Evolutionary conservation across 2,888 invertebrate species (phyloP), one percentile per base, ranked within the genome.

Genomic region (Epinotia demarniana): DNA sequence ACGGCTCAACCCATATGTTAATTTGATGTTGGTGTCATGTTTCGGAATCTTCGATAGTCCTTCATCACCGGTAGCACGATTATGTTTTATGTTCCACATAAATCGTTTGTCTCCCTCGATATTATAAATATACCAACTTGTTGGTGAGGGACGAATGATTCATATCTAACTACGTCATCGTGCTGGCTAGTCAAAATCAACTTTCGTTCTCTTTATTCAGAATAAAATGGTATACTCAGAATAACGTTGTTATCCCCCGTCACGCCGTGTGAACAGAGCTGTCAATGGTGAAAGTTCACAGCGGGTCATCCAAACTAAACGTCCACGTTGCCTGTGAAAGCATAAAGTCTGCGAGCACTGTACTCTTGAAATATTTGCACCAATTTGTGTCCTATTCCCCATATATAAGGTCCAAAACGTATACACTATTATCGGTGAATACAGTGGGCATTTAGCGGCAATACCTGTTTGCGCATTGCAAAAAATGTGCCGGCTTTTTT

Each of bases 211-310:
- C 43, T 23, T 39, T 39, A 23, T 12, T 33, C 33, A 66, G 23
- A 53, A 33, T 19, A 69, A 57, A 74, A 49, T 55, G 46, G 23
- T 18, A 57, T 18, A 57, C 23, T 33, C 4, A 33, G 33, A 39
- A 63, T 39, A 66, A 64, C 66, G 60, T 61, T 71, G 9, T 13
- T 27, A 60, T 75, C 70, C 61, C 1, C 19, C 70, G 75, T 53
- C 68, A 70, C 27, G 70, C 57, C 70, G 49, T 64, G 76, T 16
- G 72, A 71, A 75, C 55, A n/a, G 27, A 43, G 39, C 23, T 46
- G 46, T 76, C 58, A 77, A 77, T 73, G 74, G 76, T 72, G 78
- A 78, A 78, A 78, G 78, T 78, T 78, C 74, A 74, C 19, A 46
- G 33, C 49, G n/a, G 72, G 76, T 78, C 76, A 62, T 49, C 67